phyloP scores from a whole-genome alignment of 2,888 invertebrate species.

The Drosophila histrio region DNA sequence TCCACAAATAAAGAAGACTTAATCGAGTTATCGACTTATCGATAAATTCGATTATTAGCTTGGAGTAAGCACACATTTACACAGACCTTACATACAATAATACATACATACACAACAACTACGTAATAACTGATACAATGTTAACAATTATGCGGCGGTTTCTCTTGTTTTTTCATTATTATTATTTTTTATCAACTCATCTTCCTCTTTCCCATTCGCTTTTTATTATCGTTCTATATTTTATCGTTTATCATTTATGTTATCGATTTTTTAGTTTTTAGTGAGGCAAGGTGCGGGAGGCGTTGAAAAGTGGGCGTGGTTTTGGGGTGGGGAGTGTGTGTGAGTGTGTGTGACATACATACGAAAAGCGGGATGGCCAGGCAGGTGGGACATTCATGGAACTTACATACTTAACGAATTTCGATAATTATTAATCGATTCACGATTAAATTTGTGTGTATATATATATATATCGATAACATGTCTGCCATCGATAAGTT shows the following conservation, averaged over 20 bases:
- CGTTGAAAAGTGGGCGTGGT: slow-evolving; percentile 7
- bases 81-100: slow-evolving; percentile 55
- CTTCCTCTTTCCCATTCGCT: slow-evolving; percentile 2
- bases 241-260: background rate
- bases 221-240: background rate
- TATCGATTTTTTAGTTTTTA: slow-evolving; percentile 24
- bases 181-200: background rate
- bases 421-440: slow-evolving; percentile 15
- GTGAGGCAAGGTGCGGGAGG: slow-evolving; percentile 43
- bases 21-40: slow-evolving; percentile 22
- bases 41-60: slow-evolving; percentile 19
- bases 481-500: background rate
- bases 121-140: slow-evolving; percentile 76
- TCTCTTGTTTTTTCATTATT: slow-evolving; percentile 31
- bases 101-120: slow-evolving; percentile 79
- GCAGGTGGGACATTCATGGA: slow-evolving; percentile 75
- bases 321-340: background rate
- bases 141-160: slow-evolving; percentile 78
- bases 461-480: slow-evolving; percentile 5
- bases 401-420: slow-evolving; percentile 59
- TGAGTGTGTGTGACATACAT: too few relatives aligned
- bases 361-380: slow-evolving; percentile 42
- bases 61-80: slow-evolving; percentile 67
- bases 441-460: slow-evolving; percentile 1
- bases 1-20: slow-evolving; percentile 28